These are phyloP conservation scores for Hetaerina americana DNA, from an alignment of 1,140 invertebrate species.

Conservation along the genomic window DNA sequence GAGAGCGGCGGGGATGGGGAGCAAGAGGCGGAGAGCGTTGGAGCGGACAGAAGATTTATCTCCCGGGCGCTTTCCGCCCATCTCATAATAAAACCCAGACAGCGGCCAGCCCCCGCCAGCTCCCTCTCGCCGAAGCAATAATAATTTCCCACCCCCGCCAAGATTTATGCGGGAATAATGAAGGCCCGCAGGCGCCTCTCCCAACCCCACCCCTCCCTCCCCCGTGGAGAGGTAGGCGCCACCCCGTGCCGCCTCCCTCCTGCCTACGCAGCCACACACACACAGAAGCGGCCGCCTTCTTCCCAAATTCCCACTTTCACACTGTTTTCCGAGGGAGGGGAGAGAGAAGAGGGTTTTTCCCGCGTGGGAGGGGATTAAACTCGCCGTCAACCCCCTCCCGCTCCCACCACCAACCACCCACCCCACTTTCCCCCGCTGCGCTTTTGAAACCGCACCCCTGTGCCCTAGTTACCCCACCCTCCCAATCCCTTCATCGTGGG, in stretches of 20 bases:
- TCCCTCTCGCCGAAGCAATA: background rate
- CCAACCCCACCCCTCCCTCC: background rate
- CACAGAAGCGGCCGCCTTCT: background rate
- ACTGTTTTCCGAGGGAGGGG: too few species aligned
- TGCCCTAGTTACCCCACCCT: too few species aligned
- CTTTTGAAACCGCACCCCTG: too few species aligned
- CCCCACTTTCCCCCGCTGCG: too few species aligned
- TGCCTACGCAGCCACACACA: background rate
- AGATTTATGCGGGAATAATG: background rate
- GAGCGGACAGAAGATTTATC: background rate
- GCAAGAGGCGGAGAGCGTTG: background rate
- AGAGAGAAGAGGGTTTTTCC: too few species aligned
- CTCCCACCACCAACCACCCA: too few species aligned
- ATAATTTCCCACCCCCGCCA: background rate
- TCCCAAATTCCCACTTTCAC: too few species aligned
- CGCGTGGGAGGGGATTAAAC: too few species aligned
- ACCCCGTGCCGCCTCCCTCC: background rate
- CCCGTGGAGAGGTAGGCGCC: too few species aligned
- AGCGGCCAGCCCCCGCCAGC: background rate
- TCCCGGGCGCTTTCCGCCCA: background rate
- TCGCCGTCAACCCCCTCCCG: too few species aligned
- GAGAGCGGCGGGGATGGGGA: background rate
- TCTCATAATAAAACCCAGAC: background rate
- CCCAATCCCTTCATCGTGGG: too few species aligned
- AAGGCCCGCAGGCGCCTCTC: background rate